Base-by-base conservation (phyloP, 2,113 vertebrate genomes). In the Otus sunia region DNA sequence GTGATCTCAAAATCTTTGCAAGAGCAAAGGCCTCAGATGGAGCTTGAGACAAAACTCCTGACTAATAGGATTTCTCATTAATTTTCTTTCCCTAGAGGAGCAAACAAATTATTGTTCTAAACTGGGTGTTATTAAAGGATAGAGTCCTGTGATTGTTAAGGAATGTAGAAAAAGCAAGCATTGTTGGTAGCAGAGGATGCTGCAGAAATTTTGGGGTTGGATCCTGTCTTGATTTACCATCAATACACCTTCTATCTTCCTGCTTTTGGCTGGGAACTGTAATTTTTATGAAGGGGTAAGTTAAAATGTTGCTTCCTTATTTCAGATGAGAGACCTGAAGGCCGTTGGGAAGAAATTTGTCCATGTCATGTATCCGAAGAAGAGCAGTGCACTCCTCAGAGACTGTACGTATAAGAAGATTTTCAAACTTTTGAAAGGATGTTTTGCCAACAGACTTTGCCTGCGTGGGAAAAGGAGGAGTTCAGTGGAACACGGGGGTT, bases 321-420 rank as follows among this genome's bases (percentile, higher is more conserved):
- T 98, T 96, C 97, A 99, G 99, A 97, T 99, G 98, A 98, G 99
- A 94, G 99, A 99, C 93, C 97, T 99, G 86, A 99, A 98, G 90
- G 99, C 99, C 0, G 99, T 99, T 93, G 99, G 99, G 32, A 99
- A 99, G 94, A 99, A 99, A 94, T 99, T 99, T 98, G 92, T 99
- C 93, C 99, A 99, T 37, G 99, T 99, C 59, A 98, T 99, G 98
- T 99, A 99, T 67, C 99, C 99, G 4, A 99, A 98, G 96, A 99
- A 99, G 95, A 99, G 99, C 94, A 98, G 98, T 6, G 95, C 98
- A 0, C 98, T 99, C 68, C 98, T 99, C 86, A 98, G 99, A 97
- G 99, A 99, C 96, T 99, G 99, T 99, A 92, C 66, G 99, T 98
- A 94, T 76, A 7, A n/a, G 71, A 43, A 7, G 15, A 8, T 23